Percentiles rank a stretch among this genome's conserved stretches.
phyloP scores from a whole-genome alignment of 1,140 invertebrate species.

The Zeugodacus cucurbitae region DNA sequence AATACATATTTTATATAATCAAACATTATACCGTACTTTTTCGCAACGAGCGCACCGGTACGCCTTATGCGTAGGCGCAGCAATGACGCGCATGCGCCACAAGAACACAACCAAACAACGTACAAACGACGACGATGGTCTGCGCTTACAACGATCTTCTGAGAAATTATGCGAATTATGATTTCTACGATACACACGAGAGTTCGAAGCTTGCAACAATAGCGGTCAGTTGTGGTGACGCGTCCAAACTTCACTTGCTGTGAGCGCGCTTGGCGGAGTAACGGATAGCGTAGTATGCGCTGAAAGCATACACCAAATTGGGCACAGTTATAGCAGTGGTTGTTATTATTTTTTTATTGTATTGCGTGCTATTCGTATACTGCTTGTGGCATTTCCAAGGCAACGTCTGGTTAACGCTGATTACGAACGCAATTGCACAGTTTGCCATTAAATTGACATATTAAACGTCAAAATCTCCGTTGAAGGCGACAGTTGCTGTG shows the following conservation, averaged over 20 bases:
- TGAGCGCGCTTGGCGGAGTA: not conserved
- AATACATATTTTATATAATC: not conserved
- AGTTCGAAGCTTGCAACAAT: not conserved
- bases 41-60: not conserved
- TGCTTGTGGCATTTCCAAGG: not conserved
- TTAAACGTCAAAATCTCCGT: conserved; percentile 17
- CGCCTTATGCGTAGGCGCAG: not conserved
- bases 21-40: not conserved
- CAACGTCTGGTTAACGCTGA: not conserved
- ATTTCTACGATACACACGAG: not conserved
- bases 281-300: not conserved
- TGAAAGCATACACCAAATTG: not conserved
- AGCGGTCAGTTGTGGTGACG: not conserved
- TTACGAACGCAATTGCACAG: conserved; percentile 22
- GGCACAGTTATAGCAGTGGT: not conserved
- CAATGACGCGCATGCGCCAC: not conserved
- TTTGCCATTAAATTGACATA: conserved; percentile 37
- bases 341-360: not conserved
- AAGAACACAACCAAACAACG: not conserved
- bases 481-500: conserved; percentile 8
- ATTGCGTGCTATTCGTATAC: not conserved
- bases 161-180: conserved; percentile 24
- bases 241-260: not conserved
- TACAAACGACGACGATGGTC: not conserved
- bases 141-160: not conserved